Evolutionary conservation across 2,113 vertebrate species (phyloP), one percentile per base, ranked within the genome.

Genomic region (Kryptolebias marmoratus): DNA sequence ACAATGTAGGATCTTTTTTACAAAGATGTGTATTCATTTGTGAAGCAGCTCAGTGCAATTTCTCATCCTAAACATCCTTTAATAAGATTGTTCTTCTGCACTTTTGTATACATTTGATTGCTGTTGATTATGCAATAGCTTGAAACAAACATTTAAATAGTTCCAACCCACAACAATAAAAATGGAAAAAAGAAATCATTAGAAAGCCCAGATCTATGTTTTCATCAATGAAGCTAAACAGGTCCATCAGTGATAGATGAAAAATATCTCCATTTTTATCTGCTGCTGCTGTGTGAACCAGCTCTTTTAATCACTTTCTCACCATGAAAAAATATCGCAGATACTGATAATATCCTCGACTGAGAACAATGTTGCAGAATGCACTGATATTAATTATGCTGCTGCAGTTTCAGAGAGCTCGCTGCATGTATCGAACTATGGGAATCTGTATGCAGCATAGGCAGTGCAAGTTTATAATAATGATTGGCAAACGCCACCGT

Each of bases 171-270:
- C 49, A 64, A 79, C 71, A 55, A n/a, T 78, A 7, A 47, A 9
- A 77, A 13, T 7, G 7, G 16, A 12, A 73, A 30, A 36, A 1
- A 54, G 55, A 57, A 71, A 60, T 58, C 55, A 53, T 30, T 65
- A 66, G 63, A 78, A 50, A 69, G 62, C 36, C 47, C 57, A 57
- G 31, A 79, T 54, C 32, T 53, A 18, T 16, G 12, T 45, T 79
- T 82, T 72, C 52, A 76, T 84, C 57, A 65, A 13, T 50, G 44
- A 30, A 77, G 58, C 31, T 69, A 56, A 42, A 75, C 67, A 55
- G 64, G 61, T 74, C 71, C 75, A 78, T 85, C 61, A 75, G 71
- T 80, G 77, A 79, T 72, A 18, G 31, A 85, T 81, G 59, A 80
- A 31, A 78, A 69, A 75, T 54, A 36, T 54, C 32, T 83, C 39